Conservation (phyloP, 2,888 invertebrate species). For the Tipula vernalis region DNA sequence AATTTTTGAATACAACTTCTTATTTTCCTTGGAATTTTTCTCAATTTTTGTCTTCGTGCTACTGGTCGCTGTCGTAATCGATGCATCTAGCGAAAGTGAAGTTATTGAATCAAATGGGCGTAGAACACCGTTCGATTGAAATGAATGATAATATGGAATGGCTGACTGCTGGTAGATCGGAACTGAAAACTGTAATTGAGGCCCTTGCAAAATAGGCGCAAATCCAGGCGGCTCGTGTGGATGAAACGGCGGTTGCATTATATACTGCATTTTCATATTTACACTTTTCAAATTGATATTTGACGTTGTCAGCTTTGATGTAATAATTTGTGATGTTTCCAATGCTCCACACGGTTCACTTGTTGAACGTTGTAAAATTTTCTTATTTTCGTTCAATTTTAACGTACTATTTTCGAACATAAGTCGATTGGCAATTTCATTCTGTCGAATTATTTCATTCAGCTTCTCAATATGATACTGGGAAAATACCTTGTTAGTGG, state of each 20-base stretch:
- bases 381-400: neutral
- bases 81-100: neutral
- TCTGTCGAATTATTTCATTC: neutral
- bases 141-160: neutral
- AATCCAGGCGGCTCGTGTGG: neutral
- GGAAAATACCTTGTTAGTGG: neutral
- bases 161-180: neutral
- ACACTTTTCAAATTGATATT: neutral
- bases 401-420: neutral
- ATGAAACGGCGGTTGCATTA: slow-evolving; percentile 5
- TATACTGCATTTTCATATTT: slow-evolving; percentile 7
- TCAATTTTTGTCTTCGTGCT: neutral
- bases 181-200: neutral
- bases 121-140: neutral
- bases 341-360: neutral
- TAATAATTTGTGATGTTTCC: neutral
- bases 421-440: neutral
- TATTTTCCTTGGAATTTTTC: neutral
- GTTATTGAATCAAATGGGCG: neutral
- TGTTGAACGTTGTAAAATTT: neutral
- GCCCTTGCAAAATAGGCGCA: neutral
- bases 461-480: neutral
- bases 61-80: neutral
- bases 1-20: neutral
- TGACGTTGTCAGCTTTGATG: neutral